These are phyloP conservation scores for Samia ricini DNA, from an alignment of 1,140 invertebrate species.

Conservation along the genomic window DNA sequence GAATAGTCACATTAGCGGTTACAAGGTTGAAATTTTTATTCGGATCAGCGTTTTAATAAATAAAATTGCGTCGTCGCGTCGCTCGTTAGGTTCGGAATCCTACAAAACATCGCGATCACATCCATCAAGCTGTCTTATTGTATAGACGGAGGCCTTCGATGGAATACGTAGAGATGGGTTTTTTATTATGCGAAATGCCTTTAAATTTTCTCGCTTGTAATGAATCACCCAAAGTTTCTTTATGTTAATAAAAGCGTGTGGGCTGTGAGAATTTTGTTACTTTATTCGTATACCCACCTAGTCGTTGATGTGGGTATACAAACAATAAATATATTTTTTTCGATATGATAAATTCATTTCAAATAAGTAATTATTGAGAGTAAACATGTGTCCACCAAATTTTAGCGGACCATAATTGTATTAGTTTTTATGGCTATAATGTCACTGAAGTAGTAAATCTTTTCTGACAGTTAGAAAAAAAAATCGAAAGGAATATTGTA, in stretches of 20 bases:
- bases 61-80: constrained; percentile 27
- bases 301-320: no score
- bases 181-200: constrained; percentile 45
- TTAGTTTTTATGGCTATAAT: no score
- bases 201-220: constrained; percentile 36
- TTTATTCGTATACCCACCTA: background rate
- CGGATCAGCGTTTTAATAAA: constrained; percentile 24
- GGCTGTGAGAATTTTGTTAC: background rate
- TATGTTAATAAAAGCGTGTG: constrained; percentile 5
- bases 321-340: background rate
- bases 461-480: no score
- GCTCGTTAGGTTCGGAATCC: constrained; percentile 31
- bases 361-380: no score
- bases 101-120: constrained; percentile 47
- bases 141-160: constrained; percentile 41
- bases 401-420: no score
- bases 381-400: no score
- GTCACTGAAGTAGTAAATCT: no score
- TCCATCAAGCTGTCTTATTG: constrained; percentile 54
- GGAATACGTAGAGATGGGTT: constrained; percentile 37
- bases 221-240: constrained; percentile 31
- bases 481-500: no score
- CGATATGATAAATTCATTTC: no score
- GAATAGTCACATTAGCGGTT: background rate
- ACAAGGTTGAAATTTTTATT: constrained; percentile 9